Evolutionary conservation across 1,140 invertebrate genomes (phyloP).

Genomic region (Stenopsyche tienmushanensis): DNA sequence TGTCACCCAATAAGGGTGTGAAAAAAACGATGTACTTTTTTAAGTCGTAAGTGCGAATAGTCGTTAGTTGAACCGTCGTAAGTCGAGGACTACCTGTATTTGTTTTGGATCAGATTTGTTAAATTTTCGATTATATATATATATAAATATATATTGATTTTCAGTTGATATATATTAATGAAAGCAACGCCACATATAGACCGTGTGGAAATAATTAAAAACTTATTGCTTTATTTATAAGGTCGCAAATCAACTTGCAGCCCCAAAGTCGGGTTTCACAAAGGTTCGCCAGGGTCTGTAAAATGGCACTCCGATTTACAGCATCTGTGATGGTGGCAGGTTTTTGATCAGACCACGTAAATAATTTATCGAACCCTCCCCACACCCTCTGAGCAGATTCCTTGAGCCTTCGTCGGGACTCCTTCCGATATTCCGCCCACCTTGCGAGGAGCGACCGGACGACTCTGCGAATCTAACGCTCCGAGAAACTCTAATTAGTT

Average conservation of each 20-base stretch:
- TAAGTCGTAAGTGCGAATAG: no score
- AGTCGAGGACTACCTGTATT: no score
- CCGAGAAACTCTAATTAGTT: conserved; percentile 38
- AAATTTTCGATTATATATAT: background rate
- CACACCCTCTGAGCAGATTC: background rate
- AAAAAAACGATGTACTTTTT: no score
- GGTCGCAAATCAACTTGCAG: background rate
- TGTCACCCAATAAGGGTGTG: no score
- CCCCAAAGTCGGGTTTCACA: background rate
- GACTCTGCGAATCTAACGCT: no score
- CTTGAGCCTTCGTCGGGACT: background rate
- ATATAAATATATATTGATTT: background rate
- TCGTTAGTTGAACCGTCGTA: no score
- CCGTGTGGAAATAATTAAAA: background rate
- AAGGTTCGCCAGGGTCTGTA: background rate
- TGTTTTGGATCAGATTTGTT: no score
- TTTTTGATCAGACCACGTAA: conserved; percentile 28
- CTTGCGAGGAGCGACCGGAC: no score
- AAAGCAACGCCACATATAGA: background rate
- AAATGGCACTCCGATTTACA: conserved; percentile 20
- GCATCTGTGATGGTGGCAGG: background rate
- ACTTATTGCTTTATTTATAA: background rate
- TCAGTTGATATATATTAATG: background rate
- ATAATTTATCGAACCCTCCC: conserved; percentile 27
- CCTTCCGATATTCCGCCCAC: no score